Conservation (phyloP, 2,888 invertebrate genomes). For the Tinea pellionella region DNA sequence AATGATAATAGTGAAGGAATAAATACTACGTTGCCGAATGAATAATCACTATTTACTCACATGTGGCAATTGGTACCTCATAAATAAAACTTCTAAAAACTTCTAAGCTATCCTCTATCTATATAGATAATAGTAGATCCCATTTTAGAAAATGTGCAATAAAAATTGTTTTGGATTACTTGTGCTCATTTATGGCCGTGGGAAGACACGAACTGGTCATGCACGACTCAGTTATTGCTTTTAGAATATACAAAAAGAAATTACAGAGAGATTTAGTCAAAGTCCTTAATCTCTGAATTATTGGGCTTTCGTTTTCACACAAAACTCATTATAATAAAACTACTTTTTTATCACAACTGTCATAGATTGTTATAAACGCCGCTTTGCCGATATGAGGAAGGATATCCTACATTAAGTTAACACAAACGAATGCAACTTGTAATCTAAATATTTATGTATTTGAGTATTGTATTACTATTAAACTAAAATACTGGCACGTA, state of each 20-base stretch:
- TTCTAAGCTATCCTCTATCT: not conserved
- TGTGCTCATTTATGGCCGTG: conserved; percentile 13
- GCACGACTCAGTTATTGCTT: conserved; percentile 13
- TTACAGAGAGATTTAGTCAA: conserved; percentile 11
- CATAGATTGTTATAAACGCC: too few species aligned
- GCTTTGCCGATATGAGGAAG: not conserved
- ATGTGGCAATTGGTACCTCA: not conserved
- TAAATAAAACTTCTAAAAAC: not conserved
- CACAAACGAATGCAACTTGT: not conserved
- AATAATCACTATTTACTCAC: conserved; percentile 2
- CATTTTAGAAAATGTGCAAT: conserved; percentile 12
- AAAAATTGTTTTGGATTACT: conserved; percentile 15
- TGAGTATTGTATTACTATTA: not conserved
- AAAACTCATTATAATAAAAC: not conserved
- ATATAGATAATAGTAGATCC: not conserved
- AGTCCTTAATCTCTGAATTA: not conserved
- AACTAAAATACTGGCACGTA: not conserved
- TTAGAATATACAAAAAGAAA: conserved; percentile 13
- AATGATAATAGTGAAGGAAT: not conserved
- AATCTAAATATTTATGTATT: not conserved
- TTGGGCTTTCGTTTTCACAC: not conserved
- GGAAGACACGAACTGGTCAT: conserved; percentile 14
- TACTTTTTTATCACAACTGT: not conserved
- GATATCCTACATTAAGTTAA: not conserved
- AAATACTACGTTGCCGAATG: not conserved